A percentile compares a stretch with the other conserved stretches of the same genome.
Evolutionary conservation across 2,888 invertebrate genomes (phyloP).

Genomic region (Euplexia lucipara): DNA sequence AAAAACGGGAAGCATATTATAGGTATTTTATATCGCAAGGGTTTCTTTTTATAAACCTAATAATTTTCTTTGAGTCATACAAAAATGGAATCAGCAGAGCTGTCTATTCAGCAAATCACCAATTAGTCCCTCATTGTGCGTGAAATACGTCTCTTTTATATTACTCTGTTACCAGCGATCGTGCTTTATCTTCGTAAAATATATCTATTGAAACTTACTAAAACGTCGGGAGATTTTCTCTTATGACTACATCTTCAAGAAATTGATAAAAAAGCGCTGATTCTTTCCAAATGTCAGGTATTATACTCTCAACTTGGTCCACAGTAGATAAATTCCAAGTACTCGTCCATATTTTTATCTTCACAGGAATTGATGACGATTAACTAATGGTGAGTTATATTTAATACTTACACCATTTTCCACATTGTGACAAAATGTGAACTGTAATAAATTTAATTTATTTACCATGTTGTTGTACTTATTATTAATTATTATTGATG

Average conservation of each 20-base stretch:
- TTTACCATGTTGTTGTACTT: slow-evolving; percentile 22
- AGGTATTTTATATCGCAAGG: slow-evolving; percentile 16
- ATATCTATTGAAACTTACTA: slow-evolving; percentile 29
- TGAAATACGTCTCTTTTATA: slow-evolving; percentile 55
- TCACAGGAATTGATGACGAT: slow-evolving; percentile 88
- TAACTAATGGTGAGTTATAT: slow-evolving; percentile 79
- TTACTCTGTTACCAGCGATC: slow-evolving; percentile 53
- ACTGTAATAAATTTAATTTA: slow-evolving; percentile 56
- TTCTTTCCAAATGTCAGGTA: slow-evolving; percentile 15
- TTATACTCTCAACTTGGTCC: slow-evolving; percentile 21
- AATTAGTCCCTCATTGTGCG: slow-evolving; percentile 47
- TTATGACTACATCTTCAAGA: slow-evolving; percentile 37
- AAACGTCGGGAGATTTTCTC: slow-evolving; percentile 39
- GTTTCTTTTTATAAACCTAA: slow-evolving; percentile 30
- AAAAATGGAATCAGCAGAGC: slow-evolving; percentile 29
- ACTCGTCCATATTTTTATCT: slow-evolving; percentile 88
- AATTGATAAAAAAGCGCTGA: slow-evolving; percentile 45
- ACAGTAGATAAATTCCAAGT: slow-evolving; percentile 58
- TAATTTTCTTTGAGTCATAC: slow-evolving; percentile 10
- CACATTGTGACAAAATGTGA: slow-evolving; percentile 90
- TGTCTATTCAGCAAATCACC: slow-evolving; percentile 50
- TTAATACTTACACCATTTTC: slow-evolving; percentile 79
- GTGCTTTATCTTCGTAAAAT: slow-evolving; percentile 33
- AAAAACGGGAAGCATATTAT: slow-evolving; percentile 11
- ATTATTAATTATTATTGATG: slow-evolving; percentile 24